Conservation (phyloP, 2,797 vertebrate species). For the Microctenopoma stevenorrisi region DNA sequence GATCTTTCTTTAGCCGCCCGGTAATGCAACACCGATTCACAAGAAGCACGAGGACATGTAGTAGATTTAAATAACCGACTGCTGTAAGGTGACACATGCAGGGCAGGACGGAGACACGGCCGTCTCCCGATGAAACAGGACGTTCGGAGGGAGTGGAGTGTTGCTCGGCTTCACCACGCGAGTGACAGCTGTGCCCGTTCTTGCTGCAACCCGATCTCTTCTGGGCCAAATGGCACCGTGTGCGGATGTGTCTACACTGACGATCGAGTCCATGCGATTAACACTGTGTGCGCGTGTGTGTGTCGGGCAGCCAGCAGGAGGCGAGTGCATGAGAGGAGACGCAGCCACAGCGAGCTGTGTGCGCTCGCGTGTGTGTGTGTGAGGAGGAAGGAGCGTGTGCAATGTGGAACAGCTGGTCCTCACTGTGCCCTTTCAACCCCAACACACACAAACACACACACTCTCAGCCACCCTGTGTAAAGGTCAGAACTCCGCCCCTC, state of each 20-base stretch:
- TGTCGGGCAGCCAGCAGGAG: slow-evolving; percentile 24
- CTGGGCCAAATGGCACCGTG: slow-evolving; percentile 14
- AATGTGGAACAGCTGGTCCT: slow-evolving; percentile 70
- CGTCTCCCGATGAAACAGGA: too few species aligned
- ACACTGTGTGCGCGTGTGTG: too few species aligned
- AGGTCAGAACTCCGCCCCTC: slow-evolving; percentile 72
- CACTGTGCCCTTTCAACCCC: slow-evolving; percentile 34
- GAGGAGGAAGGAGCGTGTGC: slow-evolving; percentile 1
- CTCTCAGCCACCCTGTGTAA: slow-evolving; percentile 41
- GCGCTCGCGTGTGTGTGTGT: not conserved
- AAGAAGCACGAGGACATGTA: not conserved
- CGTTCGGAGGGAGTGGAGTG: too few species aligned
- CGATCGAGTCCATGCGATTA: too few species aligned
- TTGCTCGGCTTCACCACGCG: not conserved
- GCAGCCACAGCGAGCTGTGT: not conserved
- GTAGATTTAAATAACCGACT: slow-evolving; percentile 27
- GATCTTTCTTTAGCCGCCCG: slow-evolving; percentile 50
- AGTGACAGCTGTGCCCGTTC: slow-evolving; percentile 42
- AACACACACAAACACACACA: slow-evolving; percentile 18
- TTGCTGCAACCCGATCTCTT: slow-evolving; percentile 7
- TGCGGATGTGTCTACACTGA: not conserved
- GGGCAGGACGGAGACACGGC: too few species aligned
- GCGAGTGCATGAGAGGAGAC: not conserved
- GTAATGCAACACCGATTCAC: slow-evolving; percentile 3
- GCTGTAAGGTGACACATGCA: not conserved